phyloP scores from a whole-genome alignment of 2,113 vertebrate species.

The Pionites leucogaster region DNA sequence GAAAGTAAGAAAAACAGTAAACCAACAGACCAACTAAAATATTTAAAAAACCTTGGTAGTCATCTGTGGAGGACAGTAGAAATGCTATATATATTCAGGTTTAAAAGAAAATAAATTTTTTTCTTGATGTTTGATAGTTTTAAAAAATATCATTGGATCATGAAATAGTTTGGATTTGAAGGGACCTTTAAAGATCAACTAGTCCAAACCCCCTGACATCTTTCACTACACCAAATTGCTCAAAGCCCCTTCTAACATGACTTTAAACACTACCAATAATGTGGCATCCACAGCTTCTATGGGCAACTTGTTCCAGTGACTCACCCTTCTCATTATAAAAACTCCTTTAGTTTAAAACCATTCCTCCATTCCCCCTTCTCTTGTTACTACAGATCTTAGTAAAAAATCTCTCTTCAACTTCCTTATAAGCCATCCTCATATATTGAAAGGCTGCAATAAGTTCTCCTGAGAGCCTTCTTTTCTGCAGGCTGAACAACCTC shows the following conservation, averaged over 20 bases:
- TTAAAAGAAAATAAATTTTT: neutral
- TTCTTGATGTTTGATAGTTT: neutral
- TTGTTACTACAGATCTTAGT: neutral
- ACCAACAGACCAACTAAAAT: neutral
- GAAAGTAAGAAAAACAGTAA: neutral
- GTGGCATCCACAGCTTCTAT: neutral
- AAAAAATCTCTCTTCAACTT: neutral
- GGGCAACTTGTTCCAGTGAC: neutral
- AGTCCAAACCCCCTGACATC: neutral
- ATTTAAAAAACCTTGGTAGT: neutral
- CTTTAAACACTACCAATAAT: neutral
- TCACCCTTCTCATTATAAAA: neutral
- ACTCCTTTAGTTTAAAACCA: neutral
- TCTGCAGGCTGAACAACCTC: neutral
- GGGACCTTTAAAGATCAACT: accelerated
- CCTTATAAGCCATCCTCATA: neutral
- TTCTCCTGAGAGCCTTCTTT: neutral
- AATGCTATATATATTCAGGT: neutral
- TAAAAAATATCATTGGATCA: neutral
- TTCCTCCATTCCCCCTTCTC: neutral
- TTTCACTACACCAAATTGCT: neutral
- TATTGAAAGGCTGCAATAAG: neutral
- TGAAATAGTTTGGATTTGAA: neutral
- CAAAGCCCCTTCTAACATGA: neutral
- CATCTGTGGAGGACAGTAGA: neutral